Base-by-base conservation (phyloP, 2,113 vertebrate genomes). In the Notechis scutatus region DNA sequence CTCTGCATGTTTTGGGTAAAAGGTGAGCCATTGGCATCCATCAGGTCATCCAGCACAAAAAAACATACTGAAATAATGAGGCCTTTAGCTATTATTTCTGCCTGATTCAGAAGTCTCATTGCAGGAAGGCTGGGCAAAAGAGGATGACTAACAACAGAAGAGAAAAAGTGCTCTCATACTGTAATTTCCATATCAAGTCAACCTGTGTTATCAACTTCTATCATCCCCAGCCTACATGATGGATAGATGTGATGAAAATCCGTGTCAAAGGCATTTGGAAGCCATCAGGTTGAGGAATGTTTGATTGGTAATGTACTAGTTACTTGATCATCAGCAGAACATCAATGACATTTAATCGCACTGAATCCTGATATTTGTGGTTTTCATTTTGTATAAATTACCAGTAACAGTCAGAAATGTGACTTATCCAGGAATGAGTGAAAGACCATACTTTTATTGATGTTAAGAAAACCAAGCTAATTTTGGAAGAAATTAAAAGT, bases 401-500 rank as follows among this genome's bases (percentile, higher is more conserved):
- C 26, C 55, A 85, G 5, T 39, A 45, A 39, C 55, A 85, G 10
- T 39, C 91, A 50, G 74, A 92, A 92, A 92, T 29, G 12, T 1
- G 2, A 5, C 26, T 91, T 54, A 21, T 87, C 94, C 56, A 95
- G 88, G 94, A 92, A 94, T 45, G 87, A 94, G 91, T 93, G 81
- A 95, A 92, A 92, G 34, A 10, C 20, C 20, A 26, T n/a, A 47
- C 50, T 34, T 92, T 23, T 34, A 91, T 95, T 96, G 93, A 57
- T 5, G 0, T 81, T 69, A 64, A 86, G 94, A 94, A 93, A 96
- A 85, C 57, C 54, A 59, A 92, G 88, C 54, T 93, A 88, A 57
- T 90, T 94, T 92, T 94, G 50, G 5, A 59, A 94, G 56, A 95
- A 96, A 93, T 85, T 81, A 94, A 96, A 95, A 47, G 29, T 24